These are phyloP conservation scores for Phengaris alcon DNA, from an alignment of 2,888 invertebrate species.

Conservation along the genomic window DNA sequence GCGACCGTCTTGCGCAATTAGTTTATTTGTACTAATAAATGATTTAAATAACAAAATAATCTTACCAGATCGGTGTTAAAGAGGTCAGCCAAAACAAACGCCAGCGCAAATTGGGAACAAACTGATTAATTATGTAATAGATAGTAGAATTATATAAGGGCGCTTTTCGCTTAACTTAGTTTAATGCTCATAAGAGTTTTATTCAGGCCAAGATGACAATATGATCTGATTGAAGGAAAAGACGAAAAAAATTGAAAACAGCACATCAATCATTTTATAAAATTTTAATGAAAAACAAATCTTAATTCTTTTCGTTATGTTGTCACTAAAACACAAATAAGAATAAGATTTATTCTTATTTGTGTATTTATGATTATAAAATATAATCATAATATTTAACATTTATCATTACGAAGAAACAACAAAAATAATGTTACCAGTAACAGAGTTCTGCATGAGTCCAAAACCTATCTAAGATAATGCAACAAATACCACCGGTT, in stretches of 20 bases:
- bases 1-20: not conserved
- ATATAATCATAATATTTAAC: too few relatives aligned
- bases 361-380: too few relatives aligned
- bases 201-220: too few relatives aligned
- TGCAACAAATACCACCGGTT: slow-evolving; percentile 56
- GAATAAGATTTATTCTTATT: too few relatives aligned
- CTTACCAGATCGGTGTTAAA: not conserved
- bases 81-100: slow-evolving; percentile 1
- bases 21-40: slow-evolving; percentile 17
- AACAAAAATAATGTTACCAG: not conserved
- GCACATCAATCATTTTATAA: too few relatives aligned
- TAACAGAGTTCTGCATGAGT: not conserved
- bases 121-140: slow-evolving; percentile 4
- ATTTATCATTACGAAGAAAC: not conserved
- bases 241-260: too few relatives aligned
- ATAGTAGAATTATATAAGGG: not conserved
- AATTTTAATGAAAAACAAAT: too few relatives aligned
- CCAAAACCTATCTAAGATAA: slow-evolving; percentile 52
- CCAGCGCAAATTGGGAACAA: slow-evolving; percentile 15
- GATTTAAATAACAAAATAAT: slow-evolving; percentile 13
- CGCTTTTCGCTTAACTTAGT: not conserved
- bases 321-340: too few relatives aligned
- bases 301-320: too few relatives aligned
- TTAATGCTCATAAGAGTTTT: not conserved
- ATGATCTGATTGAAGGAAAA: too few relatives aligned